A percentile compares a stretch with the other conserved stretches of the same genome.
Evolutionary conservation across 2,797 vertebrate species (phyloP).

Genomic region (Lycodopsis pacificus): DNA sequence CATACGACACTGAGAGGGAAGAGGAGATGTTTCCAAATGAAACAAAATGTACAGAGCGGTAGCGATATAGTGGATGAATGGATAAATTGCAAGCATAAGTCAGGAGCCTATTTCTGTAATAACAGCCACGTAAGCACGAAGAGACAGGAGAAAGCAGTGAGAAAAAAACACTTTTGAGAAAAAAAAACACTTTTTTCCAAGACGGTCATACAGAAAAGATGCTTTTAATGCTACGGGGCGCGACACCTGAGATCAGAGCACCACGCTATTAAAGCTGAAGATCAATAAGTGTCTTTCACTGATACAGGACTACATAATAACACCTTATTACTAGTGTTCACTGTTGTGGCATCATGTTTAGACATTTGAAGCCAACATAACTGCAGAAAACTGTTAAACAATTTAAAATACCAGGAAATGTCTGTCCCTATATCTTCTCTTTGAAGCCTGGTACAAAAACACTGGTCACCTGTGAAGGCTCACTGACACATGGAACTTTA

Average conservation of each 20-base stretch:
- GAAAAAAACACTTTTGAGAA: no score
- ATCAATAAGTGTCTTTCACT: not conserved
- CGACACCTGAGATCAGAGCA: not conserved
- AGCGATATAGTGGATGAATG: not conserved
- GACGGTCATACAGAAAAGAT: not conserved
- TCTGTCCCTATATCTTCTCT: not conserved
- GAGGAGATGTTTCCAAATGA: not conserved
- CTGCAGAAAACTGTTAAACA: not conserved
- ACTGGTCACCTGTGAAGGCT: not conserved
- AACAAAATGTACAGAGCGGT: not conserved
- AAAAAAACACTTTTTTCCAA: not conserved
- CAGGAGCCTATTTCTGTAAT: not conserved
- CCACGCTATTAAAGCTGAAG: not conserved
- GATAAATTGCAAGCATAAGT: conserved; percentile 11
- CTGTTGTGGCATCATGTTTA: not conserved
- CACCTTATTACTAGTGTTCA: not conserved
- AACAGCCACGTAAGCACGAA: conserved; percentile 4
- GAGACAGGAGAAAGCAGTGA: not conserved
- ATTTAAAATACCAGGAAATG: not conserved
- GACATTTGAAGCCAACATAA: not conserved
- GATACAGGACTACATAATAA: not conserved
- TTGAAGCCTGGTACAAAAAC: conserved; percentile 12
- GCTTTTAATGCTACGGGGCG: not conserved
- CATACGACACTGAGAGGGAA: not conserved
- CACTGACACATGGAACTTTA: conserved; percentile 1